Evolutionary conservation across 1,140 invertebrate species (phyloP).

Genomic region (Tetramorium simillimum): DNA sequence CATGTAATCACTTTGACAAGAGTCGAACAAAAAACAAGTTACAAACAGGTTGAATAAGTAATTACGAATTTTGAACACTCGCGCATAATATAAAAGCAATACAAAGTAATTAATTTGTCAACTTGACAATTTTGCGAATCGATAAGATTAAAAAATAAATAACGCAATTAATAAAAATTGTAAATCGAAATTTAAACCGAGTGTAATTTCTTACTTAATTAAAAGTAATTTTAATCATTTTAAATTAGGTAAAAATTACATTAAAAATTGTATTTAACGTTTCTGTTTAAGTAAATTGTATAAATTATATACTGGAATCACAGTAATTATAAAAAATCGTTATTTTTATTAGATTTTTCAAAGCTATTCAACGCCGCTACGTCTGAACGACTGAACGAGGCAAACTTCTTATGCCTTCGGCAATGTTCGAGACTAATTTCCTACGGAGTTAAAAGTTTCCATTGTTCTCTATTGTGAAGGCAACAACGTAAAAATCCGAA

Average conservation of each 20-base stretch:
- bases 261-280: background rate
- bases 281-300: background rate
- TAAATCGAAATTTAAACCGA: background rate
- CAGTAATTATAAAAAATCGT: background rate
- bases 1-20: background rate
- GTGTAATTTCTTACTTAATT: background rate
- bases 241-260: background rate
- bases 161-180: background rate
- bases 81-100: too few relatives aligned
- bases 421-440: constrained; percentile 41
- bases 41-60: background rate
- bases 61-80: background rate
- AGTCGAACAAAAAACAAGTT: background rate
- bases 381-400: background rate
- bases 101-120: background rate
- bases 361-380: background rate
- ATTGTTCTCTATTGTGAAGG: constrained; percentile 39
- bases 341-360: constrained; percentile 8
- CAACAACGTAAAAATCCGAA: constrained; percentile 24
- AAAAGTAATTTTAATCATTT: background rate
- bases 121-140: background rate
- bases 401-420: constrained; percentile 36
- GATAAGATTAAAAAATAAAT: background rate
- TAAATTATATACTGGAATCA: background rate
- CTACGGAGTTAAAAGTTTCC: constrained; percentile 31